These are phyloP conservation scores for Tachina grossa DNA, from an alignment of 2,888 invertebrate species.

Conservation along the genomic window DNA sequence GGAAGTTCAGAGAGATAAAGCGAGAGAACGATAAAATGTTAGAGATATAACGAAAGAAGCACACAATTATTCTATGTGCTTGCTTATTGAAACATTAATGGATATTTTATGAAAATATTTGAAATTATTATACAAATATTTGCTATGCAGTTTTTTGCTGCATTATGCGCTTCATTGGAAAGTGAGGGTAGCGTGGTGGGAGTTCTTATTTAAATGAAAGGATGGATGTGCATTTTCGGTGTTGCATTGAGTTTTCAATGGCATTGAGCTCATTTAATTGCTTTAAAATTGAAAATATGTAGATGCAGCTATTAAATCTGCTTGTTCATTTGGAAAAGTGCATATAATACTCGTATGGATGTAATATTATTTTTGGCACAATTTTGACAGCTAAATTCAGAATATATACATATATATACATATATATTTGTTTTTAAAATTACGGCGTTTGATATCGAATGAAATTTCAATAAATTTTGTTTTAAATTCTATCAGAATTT, in stretches of 20 bases:
- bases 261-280: slow-evolving; percentile 58
- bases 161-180: neutral
- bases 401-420: no score
- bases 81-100: slow-evolving; percentile 33
- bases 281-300: slow-evolving; percentile 58
- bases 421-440: no score
- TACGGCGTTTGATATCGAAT: no score
- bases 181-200: neutral
- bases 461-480: no score
- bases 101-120: slow-evolving; percentile 59
- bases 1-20: neutral
- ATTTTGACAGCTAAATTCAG: neutral
- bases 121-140: slow-evolving; percentile 53
- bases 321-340: slow-evolving; percentile 56
- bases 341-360: neutral
- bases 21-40: neutral
- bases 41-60: neutral
- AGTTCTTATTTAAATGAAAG: neutral
- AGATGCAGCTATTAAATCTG: slow-evolving; percentile 17
- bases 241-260: neutral
- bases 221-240: neutral
- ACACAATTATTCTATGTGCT: neutral
- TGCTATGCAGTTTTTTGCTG: slow-evolving; percentile 34
- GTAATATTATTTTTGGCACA: neutral
- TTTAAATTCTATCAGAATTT: no score